Evolutionary conservation across 2,113 vertebrate species (phyloP).

Genomic region (Hucho hucho): DNA sequence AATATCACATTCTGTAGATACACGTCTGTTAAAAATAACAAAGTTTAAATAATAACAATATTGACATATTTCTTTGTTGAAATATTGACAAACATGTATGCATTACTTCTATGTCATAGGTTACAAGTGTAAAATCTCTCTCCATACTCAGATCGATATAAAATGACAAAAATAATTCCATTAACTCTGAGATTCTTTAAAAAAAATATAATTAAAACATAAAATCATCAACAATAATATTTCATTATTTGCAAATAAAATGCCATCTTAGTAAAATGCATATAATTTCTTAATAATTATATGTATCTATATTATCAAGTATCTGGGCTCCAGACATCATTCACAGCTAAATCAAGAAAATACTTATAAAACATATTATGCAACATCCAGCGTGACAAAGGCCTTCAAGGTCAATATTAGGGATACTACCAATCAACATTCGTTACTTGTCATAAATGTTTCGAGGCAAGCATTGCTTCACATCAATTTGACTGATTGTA

Average conservation of each 20-base stretch:
- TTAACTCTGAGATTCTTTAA: too few species aligned
- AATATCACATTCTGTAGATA: constrained; percentile 58
- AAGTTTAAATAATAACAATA: constrained; percentile 19
- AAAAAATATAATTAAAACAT: constrained; percentile 61
- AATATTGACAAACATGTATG: constrained; percentile 57
- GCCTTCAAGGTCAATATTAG: constrained; percentile 18
- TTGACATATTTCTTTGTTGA: constrained; percentile 37
- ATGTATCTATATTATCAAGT: neutral
- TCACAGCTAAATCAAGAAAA: constrained; percentile 3
- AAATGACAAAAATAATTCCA: constrained; percentile 73
- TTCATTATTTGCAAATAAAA: constrained; percentile 45
- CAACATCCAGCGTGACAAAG: neutral
- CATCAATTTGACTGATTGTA: constrained; percentile 33
- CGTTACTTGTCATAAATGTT: constrained; percentile 33
- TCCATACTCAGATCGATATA: constrained; percentile 57
- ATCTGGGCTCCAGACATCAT: neutral
- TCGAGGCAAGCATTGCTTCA: constrained; percentile 55
- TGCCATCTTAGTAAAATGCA: constrained; percentile 65
- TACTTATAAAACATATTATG: constrained; percentile 17
- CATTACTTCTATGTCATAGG: constrained; percentile 55
- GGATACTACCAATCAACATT: constrained; percentile 31
- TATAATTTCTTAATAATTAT: constrained; percentile 27
- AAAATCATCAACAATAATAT: constrained; percentile 62
- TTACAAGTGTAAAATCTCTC: constrained; percentile 38
- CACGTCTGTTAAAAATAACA: constrained; percentile 64